Conservation (phyloP, 2,888 invertebrate genomes). For the Eudemis profundana region DNA sequence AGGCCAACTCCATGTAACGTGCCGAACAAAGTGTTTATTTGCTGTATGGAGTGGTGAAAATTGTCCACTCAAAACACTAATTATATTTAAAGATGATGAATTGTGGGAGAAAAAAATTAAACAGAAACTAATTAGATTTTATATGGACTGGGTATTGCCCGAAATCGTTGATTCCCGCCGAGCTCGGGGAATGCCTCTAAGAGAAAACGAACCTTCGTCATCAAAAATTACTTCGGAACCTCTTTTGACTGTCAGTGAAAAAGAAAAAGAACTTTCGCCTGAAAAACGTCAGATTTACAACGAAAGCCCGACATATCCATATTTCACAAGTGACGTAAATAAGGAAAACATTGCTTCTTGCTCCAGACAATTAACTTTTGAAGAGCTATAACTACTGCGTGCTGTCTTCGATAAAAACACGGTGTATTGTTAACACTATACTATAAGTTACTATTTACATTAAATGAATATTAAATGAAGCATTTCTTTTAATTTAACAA, state of each 20-base stretch:
- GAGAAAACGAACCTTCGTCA: background rate
- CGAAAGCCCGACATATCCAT: background rate
- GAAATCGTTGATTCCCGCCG: constrained; percentile 1
- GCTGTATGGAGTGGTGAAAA: constrained; percentile 13
- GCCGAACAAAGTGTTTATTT: constrained; percentile 17
- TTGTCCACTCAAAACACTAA: background rate
- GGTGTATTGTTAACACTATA: too few relatives aligned
- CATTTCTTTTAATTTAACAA: background rate
- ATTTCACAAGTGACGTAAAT: background rate
- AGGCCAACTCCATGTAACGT: constrained; percentile 30
- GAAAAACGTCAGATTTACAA: too few relatives aligned
- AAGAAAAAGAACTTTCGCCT: too few relatives aligned
- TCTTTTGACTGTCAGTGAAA: too few relatives aligned
- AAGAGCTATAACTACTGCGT: background rate
- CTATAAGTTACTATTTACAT: too few relatives aligned
- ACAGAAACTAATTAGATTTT: background rate
- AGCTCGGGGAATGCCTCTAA: background rate
- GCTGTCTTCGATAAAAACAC: too few relatives aligned
- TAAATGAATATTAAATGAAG: too few relatives aligned
- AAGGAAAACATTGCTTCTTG: constrained; percentile 1
- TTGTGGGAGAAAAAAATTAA: background rate
- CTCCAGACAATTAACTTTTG: too few relatives aligned
- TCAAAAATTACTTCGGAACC: too few relatives aligned
- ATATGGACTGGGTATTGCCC: background rate
- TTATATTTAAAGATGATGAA: background rate